These are phyloP conservation scores for Okapia johnstoni DNA, from an alignment of 2,113 vertebrate genomes.

Conservation along the genomic window DNA sequence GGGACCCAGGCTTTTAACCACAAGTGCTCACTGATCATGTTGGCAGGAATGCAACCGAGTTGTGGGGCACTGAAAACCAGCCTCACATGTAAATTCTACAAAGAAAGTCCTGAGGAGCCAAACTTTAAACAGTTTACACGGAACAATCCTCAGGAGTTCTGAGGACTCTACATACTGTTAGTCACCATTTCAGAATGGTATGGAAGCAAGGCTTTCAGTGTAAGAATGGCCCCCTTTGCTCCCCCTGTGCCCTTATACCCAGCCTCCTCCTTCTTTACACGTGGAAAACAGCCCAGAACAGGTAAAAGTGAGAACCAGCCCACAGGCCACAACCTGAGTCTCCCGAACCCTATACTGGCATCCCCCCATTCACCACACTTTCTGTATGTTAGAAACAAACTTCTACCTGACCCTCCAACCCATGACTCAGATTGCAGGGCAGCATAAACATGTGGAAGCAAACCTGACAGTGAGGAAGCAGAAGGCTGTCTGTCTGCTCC, in stretches of 20 bases:
- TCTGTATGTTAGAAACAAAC: background rate
- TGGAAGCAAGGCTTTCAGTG: background rate
- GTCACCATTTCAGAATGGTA: background rate
- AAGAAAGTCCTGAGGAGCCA: background rate
- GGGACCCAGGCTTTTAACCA: background rate
- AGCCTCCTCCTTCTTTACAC: background rate
- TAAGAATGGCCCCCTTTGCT: background rate
- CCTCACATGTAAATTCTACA: background rate
- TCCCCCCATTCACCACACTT: background rate
- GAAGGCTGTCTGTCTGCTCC: background rate
- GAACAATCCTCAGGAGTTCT: background rate
- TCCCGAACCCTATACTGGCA: background rate
- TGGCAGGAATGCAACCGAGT: background rate
- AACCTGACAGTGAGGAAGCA: background rate
- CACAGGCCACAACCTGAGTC: background rate
- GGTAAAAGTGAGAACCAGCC: background rate
- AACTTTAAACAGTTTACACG: background rate
- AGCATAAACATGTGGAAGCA: background rate
- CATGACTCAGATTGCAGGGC: background rate
- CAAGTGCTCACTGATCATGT: background rate
- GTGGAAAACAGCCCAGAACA: background rate
- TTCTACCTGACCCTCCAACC: background rate
- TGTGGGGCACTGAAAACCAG: slow-evolving; percentile 18
- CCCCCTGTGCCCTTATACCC: background rate
- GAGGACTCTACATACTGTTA: background rate